Conservation (phyloP, 2,888 invertebrate genomes). For the Drosophila stalkeri region DNA sequence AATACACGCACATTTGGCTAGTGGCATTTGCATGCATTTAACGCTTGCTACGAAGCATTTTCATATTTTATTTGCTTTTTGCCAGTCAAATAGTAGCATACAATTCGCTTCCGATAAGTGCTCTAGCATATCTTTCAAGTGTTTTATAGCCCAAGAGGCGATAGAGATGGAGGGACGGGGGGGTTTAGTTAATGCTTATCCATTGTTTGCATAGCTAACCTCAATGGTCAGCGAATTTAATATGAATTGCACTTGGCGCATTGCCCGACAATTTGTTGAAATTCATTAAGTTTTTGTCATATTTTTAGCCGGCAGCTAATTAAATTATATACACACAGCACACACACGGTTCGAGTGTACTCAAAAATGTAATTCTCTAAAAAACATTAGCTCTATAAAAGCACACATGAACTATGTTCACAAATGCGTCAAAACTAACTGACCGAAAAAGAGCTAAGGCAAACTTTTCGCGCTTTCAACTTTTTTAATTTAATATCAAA, state of each 20-base stretch:
- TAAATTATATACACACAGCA: constrained; percentile 22
- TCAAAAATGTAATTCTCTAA: constrained; percentile 48
- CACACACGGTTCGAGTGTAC: not conserved
- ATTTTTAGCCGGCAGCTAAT: constrained; percentile 34
- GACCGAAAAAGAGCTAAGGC: constrained; percentile 42
- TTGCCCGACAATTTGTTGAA: constrained; percentile 24
- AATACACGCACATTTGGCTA: constrained; percentile 26
- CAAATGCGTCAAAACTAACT: constrained; percentile 48
- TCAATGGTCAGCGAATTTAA: constrained; percentile 35
- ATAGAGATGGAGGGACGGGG: not conserved
- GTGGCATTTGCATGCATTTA: constrained; percentile 65
- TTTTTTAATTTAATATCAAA: constrained; percentile 73
- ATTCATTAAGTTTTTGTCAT: constrained; percentile 45
- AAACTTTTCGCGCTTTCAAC: constrained; percentile 58
- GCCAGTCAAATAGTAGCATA: constrained; percentile 23
- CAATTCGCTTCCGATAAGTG: constrained; percentile 54
- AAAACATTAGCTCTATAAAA: not conserved
- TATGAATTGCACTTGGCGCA: constrained; percentile 33
- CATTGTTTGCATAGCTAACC: constrained; percentile 28
- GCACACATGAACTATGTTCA: constrained; percentile 20
- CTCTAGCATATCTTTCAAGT: constrained; percentile 47
- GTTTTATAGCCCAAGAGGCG: constrained; percentile 10
- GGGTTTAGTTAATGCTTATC: constrained; percentile 22
- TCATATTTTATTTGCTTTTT: constrained; percentile 71
- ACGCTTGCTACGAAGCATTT: constrained; percentile 63